phyloP scores from a whole-genome alignment of 2,113 vertebrate species.

The Cervus canadensis region DNA sequence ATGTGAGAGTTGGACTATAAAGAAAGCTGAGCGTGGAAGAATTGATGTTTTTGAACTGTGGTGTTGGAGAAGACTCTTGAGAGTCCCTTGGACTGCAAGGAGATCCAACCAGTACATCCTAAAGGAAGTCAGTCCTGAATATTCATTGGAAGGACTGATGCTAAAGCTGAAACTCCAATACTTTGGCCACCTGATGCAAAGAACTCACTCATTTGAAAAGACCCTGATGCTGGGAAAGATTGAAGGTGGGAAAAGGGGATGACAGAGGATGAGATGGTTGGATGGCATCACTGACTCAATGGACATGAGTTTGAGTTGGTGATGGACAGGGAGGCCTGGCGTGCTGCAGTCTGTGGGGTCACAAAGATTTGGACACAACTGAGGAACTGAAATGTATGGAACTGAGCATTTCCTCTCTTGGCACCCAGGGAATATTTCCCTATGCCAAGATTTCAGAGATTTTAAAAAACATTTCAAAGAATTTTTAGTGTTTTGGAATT shows the following conservation, averaged over 20 bases:
- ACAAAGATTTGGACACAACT: fast-evolving
- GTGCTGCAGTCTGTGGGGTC: fast-evolving
- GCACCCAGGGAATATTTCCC: neutral
- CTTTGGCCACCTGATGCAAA: neutral
- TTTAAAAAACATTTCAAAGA: neutral
- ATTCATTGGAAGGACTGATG: neutral
- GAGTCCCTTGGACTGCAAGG: neutral
- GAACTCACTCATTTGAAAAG: neutral
- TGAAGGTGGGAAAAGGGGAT: fast-evolving
- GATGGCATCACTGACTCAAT: neutral
- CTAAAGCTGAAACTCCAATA: neutral
- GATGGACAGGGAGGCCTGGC: neutral
- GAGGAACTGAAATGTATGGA: fast-evolving
- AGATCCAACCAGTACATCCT: neutral
- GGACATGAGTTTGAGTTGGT: neutral
- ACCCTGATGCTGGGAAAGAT: neutral
- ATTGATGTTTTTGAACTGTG: neutral
- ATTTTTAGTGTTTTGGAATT: neutral
- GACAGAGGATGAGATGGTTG: neutral
- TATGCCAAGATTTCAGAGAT: neutral
- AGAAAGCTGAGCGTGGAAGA: fast-evolving
- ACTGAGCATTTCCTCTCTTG: neutral
- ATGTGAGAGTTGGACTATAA: neutral
- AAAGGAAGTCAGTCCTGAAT: neutral
- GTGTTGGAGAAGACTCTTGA: neutral